Conservation (phyloP, 2,113 vertebrate species). For the Pycnonotus jocosus region DNA sequence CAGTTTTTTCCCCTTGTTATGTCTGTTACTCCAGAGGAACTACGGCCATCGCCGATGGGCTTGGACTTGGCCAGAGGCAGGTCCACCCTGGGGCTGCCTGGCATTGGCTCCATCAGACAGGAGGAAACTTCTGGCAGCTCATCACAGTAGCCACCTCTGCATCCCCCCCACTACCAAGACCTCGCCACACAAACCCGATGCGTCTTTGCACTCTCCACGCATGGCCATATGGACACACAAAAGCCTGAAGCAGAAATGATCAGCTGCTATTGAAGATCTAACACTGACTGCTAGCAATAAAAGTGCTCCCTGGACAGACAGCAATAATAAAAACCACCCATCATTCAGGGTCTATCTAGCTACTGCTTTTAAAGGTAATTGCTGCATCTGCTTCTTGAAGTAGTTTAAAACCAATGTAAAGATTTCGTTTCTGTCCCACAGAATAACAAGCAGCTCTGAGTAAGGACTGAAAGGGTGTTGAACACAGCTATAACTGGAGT, state of each 20-base stretch:
- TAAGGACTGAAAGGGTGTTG: conserved; percentile 39
- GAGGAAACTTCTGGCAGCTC: background rate
- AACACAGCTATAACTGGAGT: conserved; percentile 24
- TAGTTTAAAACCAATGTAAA: conserved; percentile 23
- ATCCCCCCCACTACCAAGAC: background rate
- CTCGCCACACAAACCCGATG: background rate
- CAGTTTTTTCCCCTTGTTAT: background rate
- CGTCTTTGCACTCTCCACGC: background rate
- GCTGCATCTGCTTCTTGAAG: conserved; percentile 58
- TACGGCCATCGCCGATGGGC: rapidly evolving
- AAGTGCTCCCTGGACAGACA: conserved; percentile 42
- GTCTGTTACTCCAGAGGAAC: background rate
- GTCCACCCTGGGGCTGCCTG: background rate
- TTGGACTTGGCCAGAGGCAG: background rate
- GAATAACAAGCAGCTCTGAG: conserved; percentile 26
- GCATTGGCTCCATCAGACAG: background rate
- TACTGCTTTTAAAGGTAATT: conserved; percentile 60
- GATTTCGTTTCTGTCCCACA: conserved; percentile 23
- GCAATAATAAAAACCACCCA: conserved; percentile 38
- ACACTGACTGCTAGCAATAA: conserved; percentile 58
- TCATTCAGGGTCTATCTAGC: conserved; percentile 5
- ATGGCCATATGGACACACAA: conserved; percentile 47
- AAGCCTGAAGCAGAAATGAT: conserved; percentile 51
- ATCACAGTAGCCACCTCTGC: background rate
- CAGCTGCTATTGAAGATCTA: conserved; percentile 45